Percentiles rank a stretch among this genome's conserved stretches.
These are phyloP conservation scores for Sarcophilus harrisii DNA, from an alignment of 2,797 vertebrate species.

Conservation along the genomic window DNA sequence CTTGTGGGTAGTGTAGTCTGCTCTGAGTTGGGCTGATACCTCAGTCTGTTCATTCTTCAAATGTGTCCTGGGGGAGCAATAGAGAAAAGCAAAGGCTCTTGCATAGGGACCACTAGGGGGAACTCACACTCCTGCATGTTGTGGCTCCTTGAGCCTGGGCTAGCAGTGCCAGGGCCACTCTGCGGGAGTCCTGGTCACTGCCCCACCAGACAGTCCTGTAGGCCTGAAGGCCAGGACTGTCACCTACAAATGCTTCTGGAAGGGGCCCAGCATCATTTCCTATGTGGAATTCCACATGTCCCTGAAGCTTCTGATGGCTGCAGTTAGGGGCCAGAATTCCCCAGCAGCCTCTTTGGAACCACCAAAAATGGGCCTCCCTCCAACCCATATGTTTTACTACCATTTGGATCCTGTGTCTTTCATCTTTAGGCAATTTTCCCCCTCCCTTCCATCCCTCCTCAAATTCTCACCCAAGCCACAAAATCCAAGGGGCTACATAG, in stretches of 20 bases:
- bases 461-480: not conserved
- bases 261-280: not conserved
- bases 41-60: not conserved
- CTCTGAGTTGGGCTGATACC: not conserved
- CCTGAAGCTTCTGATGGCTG: not conserved
- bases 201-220: not conserved
- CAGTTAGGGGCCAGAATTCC: not conserved
- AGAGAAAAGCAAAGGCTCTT: not conserved
- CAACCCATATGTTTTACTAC: not conserved
- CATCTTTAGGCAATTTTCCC: not conserved
- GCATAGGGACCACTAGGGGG: not conserved
- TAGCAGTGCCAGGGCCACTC: not conserved
- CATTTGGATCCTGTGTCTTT: not conserved
- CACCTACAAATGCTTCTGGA: not conserved
- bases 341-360: not conserved
- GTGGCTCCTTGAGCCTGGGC: not conserved
- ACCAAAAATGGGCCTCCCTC: not conserved
- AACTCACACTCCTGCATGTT: not conserved
- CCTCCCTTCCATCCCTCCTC: not conserved
- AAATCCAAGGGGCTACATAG: not conserved
- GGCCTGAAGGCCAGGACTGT: not conserved
- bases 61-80: not conserved
- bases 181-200: not conserved
- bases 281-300: not conserved
- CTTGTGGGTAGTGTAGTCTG: not conserved